A percentile compares a stretch with the other conserved stretches of the same genome.
These are phyloP conservation scores for Isurus oxyrinchus DNA, from an alignment of 2,113 vertebrate species.

Conservation along the genomic window DNA sequence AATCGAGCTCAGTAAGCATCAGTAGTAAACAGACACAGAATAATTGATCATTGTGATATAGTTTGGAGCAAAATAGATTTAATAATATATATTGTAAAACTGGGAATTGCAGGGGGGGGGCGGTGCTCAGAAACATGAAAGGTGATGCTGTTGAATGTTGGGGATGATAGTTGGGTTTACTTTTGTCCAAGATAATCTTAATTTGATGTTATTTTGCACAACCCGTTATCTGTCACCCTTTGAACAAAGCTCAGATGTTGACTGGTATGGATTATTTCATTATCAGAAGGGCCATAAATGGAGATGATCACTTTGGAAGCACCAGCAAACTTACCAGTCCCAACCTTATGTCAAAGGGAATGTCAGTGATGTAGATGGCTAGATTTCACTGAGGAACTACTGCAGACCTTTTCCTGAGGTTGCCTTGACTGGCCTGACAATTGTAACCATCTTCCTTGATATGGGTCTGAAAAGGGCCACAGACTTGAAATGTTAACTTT, in stretches of 20 bases:
- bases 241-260: not conserved
- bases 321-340: not conserved
- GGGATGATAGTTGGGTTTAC: not conserved
- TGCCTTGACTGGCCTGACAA: not conserved
- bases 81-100: not conserved
- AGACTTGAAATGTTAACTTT: too few species aligned
- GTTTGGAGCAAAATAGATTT: not conserved
- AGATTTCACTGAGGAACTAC: not conserved
- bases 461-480: not conserved
- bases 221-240: not conserved
- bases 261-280: not conserved
- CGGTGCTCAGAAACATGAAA: not conserved
- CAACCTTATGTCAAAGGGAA: not conserved
- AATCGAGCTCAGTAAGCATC: not conserved
- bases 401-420: not conserved
- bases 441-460: not conserved
- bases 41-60: not conserved
- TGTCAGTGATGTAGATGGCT: not conserved
- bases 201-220: not conserved
- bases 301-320: not conserved
- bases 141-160: not conserved
- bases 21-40: not conserved
- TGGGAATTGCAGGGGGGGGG: not conserved
- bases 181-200: not conserved
- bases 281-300: not conserved